Percentiles rank a stretch among this genome's conserved stretches.
phyloP scores from a whole-genome alignment of 2,888 invertebrate genomes.

The Epistrophe grossulariae region DNA sequence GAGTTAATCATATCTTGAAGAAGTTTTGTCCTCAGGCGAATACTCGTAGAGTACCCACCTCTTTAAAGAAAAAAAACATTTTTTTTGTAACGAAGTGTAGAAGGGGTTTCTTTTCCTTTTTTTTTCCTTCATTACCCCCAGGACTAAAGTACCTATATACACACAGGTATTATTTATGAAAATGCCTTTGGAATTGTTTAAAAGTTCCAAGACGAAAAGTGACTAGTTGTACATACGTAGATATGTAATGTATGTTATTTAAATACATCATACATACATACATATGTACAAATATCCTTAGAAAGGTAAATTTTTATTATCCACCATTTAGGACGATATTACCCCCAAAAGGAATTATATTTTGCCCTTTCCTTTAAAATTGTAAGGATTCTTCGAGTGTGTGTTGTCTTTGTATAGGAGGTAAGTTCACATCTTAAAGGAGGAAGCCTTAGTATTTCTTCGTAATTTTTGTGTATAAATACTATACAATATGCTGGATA shows the following conservation, averaged over 20 bases:
- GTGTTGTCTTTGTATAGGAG: background rate
- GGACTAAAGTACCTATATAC: conserved; percentile 13
- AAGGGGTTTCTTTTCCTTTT: conserved; percentile 51
- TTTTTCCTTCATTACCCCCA: conserved; percentile 33
- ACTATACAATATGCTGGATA: conserved; percentile 30
- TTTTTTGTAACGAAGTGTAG: conserved; percentile 28
- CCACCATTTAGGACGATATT: conserved; percentile 69
- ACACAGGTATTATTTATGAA: conserved; percentile 31
- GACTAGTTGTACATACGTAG: background rate
- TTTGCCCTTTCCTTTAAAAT: conserved; percentile 54
- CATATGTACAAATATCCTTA: conserved; percentile 39
- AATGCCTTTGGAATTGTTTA: conserved; percentile 27
- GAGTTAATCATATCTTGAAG: conserved; percentile 62
- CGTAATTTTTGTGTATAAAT: conserved; percentile 16
- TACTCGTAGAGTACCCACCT: background rate
- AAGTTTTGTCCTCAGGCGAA: conserved; percentile 43
- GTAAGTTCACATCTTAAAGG: conserved; percentile 46
- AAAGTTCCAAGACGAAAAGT: conserved; percentile 10
- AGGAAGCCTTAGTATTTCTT: conserved; percentile 56
- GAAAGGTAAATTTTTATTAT: conserved; percentile 65
- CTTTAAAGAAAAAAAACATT: background rate
- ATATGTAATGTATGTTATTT: background rate
- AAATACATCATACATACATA: background rate
- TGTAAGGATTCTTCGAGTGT: conserved; percentile 67
- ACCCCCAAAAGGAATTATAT: conserved; percentile 71